These are phyloP conservation scores for Microcebus griseorufus DNA, from an alignment of 2,113 vertebrate genomes.

Conservation along the genomic window DNA sequence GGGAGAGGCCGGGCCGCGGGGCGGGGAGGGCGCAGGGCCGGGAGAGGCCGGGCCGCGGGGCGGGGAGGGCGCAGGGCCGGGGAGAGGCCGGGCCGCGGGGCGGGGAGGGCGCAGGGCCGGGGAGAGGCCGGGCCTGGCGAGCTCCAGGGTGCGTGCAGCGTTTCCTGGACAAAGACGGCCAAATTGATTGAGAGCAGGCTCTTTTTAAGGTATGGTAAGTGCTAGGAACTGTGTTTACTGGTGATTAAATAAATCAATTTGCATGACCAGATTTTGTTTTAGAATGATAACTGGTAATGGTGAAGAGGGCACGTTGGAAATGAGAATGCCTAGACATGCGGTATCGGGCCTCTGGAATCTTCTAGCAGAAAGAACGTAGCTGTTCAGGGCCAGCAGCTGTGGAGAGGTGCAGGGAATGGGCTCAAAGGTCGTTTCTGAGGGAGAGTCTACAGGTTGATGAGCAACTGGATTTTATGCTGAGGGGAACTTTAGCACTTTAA, in stretches of 20 bases:
- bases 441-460: not conserved
- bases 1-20: too few species aligned
- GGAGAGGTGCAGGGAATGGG: not conserved
- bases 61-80: too few species aligned
- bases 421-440: not conserved
- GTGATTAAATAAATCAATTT: not conserved
- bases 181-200: not conserved
- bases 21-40: too few species aligned
- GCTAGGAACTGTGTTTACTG: not conserved
- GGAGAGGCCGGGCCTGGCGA: too few species aligned
- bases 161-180: not conserved
- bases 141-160: not conserved
- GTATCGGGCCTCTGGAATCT: not conserved
- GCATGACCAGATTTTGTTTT: not conserved
- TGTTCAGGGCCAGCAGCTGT: not conserved
- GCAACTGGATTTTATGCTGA: not conserved
- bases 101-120: too few species aligned
- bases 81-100: too few species aligned
- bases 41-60: too few species aligned
- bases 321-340: not conserved
- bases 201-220: not conserved
- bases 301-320: not conserved
- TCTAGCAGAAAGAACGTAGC: not conserved
- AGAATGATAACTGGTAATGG: not conserved
- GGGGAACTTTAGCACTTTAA: not conserved